Base-by-base conservation (phyloP, 2,113 vertebrate species). In the Nanorana parkeri region DNA sequence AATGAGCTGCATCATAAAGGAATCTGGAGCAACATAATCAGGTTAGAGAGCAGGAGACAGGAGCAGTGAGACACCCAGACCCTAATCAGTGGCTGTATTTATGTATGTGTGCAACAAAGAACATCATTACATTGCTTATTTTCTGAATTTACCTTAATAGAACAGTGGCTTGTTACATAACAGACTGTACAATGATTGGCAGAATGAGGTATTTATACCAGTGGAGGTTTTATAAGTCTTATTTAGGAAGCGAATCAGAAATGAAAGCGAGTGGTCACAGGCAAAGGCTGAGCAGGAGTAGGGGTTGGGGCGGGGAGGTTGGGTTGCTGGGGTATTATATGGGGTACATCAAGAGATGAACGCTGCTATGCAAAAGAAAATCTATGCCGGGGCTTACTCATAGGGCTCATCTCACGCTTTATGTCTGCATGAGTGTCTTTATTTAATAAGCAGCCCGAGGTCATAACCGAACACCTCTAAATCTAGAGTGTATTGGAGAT, bases 1-100 rank as follows among this genome's bases (percentile, higher is more conserved):
- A 83, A 83, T 76, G 72, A 83, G 80, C 72, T 68, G 32, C 72
- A 83, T 76, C 80, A 83, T 68, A 76, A 83, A 83, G 80, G 80
- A 69, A 83, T 83, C 80, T 83, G 80, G 80, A 83, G 72, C 80
- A 75, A 68, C 17, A 83, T 83, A 83, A 83, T 83, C 71, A 68
- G 63, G 80, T 83, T 83, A 76, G 61, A 47, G 72, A 67, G 32
- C 29, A 76, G 63, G 52, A 60, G 72, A 76, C 63, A 83, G 72
- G 72, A 67, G 72, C 54, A 67, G 63, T 10, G 64, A 83, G 80
- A 83, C 80, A 83, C 71, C 72, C 63, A 68, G 71, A 56, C 72
- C 80, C 80, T 61, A 76, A 83, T 72, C 21, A 68, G 52, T n/a
- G 66, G 6, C 26, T 68, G 32, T 69, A 16, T 61, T 51, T 36